A percentile compares a stretch with the other conserved stretches of the same genome.
phyloP scores from a whole-genome alignment of 2,888 invertebrate genomes.

The Caenorhabditis wallacei region DNA sequence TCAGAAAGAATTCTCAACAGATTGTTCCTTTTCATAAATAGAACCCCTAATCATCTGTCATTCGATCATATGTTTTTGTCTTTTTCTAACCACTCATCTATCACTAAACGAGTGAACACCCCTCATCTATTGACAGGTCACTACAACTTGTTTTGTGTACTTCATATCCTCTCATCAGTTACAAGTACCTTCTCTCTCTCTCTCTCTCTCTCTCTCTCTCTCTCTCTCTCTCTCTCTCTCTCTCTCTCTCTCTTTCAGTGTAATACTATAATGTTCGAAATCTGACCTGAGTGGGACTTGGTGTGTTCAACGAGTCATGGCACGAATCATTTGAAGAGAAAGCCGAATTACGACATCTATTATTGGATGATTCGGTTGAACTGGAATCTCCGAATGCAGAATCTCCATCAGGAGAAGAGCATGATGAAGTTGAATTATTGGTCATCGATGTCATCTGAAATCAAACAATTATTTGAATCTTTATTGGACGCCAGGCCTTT shows the following conservation, averaged over 20 bases:
- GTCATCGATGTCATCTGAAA: constrained; percentile 49
- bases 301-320: constrained; percentile 81
- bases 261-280: constrained; percentile 45
- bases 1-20: too few species aligned
- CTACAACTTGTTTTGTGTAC: constrained; percentile 46
- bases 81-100: constrained; percentile 22
- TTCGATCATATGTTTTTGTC: not conserved
- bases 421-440: constrained; percentile 84
- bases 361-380: constrained; percentile 86
- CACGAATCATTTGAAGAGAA: constrained; percentile 78
- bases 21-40: too few species aligned
- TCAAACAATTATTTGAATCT: too few species aligned
- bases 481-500: too few species aligned
- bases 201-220: constrained; percentile 1
- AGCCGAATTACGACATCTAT: constrained; percentile 76
- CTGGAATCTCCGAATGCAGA: constrained; percentile 98
- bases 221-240: too few species aligned
- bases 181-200: constrained; percentile 25
- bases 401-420: constrained; percentile 96
- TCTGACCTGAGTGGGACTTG: constrained; percentile 81
- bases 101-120: constrained; percentile 44
- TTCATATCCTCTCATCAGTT: constrained; percentile 33
- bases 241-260: constrained; percentile 8
- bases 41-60: not conserved
- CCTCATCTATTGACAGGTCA: constrained; percentile 7